Evolutionary conservation across 1,140 invertebrate genomes (phyloP).

Genomic region (Zophobas morio): DNA sequence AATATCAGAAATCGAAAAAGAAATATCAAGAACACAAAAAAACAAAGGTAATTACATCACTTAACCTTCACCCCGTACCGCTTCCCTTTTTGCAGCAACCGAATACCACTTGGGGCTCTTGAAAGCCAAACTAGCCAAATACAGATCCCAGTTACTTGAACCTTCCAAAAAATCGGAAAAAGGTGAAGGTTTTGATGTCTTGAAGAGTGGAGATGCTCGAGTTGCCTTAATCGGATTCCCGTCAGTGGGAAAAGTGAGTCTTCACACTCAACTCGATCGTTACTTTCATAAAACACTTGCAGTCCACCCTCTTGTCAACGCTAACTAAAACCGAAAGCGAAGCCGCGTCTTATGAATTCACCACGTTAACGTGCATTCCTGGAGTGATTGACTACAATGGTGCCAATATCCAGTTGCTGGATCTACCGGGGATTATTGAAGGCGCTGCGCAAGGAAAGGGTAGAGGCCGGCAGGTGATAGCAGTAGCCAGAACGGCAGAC

Average conservation of each 20-base stretch:
- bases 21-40: constrained; percentile 98
- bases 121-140: constrained; percentile 99
- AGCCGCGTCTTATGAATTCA: constrained; percentile 98
- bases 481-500: constrained; percentile 96
- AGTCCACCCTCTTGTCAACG: constrained; percentile 94
- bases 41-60: constrained; percentile 89
- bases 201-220: constrained; percentile 99
- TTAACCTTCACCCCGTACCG: background rate
- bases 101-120: constrained; percentile 98
- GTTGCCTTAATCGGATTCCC: constrained; percentile 99
- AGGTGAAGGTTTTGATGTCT: constrained; percentile 99
- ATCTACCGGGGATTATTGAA: constrained; percentile 98
- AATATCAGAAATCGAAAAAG: constrained; percentile 97
- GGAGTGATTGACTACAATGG: constrained; percentile 99
- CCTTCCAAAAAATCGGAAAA: constrained; percentile 96
- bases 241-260: constrained; percentile 90
- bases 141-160: constrained; percentile 94
- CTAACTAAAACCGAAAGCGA: constrained; percentile 96
- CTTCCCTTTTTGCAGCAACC: constrained; percentile 81
- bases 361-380: constrained; percentile 99
- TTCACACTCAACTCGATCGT: background rate
- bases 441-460: constrained; percentile 96
- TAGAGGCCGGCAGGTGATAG: constrained; percentile 90
- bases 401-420: constrained; percentile 97
- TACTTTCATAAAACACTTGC: constrained; percentile 54